These are phyloP conservation scores for Drosophila ezoana DNA, from an alignment of 2,888 invertebrate species.

Conservation along the genomic window DNA sequence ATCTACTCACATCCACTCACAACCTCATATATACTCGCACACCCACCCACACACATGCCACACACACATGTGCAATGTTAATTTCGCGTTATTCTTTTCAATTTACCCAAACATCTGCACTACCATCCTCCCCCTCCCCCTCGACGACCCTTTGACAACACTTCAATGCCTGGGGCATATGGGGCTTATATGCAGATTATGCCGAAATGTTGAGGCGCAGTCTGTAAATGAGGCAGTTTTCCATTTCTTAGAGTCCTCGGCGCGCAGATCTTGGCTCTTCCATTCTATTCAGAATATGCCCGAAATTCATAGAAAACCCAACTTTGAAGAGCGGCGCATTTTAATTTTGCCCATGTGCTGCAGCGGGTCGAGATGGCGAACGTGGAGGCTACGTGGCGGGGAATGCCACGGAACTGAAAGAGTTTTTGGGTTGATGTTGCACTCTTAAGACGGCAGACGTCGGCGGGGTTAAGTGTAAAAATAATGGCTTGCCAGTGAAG, in stretches of 20 bases:
- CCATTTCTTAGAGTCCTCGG: not conserved
- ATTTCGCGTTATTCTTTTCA: conserved; percentile 52
- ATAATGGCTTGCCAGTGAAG: conserved; percentile 73
- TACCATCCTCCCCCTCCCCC: no score
- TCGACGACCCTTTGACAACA: not conserved
- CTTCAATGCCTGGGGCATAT: not conserved
- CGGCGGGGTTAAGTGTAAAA: conserved; percentile 57
- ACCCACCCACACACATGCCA: no score
- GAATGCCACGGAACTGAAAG: conserved; percentile 57
- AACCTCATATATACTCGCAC: no score
- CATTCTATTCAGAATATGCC: conserved; percentile 49
- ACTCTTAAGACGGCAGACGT: conserved; percentile 47
- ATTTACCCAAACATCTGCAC: conserved; percentile 45
- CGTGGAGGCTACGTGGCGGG: not conserved
- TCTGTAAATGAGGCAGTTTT: conserved; percentile 14
- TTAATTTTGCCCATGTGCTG: conserved; percentile 45
- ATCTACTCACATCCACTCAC: no score
- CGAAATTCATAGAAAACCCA: conserved; percentile 39
- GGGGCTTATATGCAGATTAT: conserved; percentile 38
- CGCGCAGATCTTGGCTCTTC: not conserved
- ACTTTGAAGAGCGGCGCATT: conserved; percentile 36
- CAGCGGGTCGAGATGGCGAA: not conserved
- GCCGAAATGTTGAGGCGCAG: conserved; percentile 23
- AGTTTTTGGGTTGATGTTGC: conserved; percentile 61
- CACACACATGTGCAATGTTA: conserved; percentile 32